A percentile compares a stretch with the other conserved stretches of the same genome.
Evolutionary conservation across 2,797 vertebrate species (phyloP).

Genomic region (Oreochromis mossambicus): DNA sequence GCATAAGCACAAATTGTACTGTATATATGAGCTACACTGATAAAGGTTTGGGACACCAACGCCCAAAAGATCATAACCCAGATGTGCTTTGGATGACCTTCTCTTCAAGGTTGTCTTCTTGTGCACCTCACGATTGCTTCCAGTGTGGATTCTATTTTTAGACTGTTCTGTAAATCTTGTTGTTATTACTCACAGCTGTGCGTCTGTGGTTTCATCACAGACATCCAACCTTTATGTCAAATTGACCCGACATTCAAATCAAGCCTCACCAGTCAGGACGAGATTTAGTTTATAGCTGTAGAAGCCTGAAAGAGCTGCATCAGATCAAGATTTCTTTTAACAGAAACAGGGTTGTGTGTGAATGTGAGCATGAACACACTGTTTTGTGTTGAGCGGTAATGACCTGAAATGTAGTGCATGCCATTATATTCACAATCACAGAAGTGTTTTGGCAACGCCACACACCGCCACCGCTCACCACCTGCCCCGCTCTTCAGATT

Average conservation of each 20-base stretch:
- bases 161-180: not conserved
- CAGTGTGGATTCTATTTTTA: not conserved
- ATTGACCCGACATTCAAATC: not conserved
- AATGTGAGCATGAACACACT: not conserved
- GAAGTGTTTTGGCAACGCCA: not conserved
- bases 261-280: not conserved
- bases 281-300: not conserved
- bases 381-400: not conserved
- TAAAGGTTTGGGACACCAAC: not conserved
- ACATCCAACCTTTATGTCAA: not conserved
- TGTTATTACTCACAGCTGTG: not conserved
- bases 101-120: not conserved
- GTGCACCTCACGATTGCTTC: not conserved
- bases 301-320: not conserved
- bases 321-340: not conserved
- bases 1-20: not conserved
- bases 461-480: not conserved
- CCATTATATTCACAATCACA: not conserved
- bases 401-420: not conserved
- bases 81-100: not conserved
- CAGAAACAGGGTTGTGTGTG: not conserved
- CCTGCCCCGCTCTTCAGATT: not conserved
- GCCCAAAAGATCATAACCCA: not conserved
- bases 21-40: not conserved
- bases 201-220: not conserved